Percentiles rank a stretch among this genome's conserved stretches.
Evolutionary conservation across 1,140 invertebrate genomes (phyloP).

Genomic region (Panagrolaimus sp.): DNA sequence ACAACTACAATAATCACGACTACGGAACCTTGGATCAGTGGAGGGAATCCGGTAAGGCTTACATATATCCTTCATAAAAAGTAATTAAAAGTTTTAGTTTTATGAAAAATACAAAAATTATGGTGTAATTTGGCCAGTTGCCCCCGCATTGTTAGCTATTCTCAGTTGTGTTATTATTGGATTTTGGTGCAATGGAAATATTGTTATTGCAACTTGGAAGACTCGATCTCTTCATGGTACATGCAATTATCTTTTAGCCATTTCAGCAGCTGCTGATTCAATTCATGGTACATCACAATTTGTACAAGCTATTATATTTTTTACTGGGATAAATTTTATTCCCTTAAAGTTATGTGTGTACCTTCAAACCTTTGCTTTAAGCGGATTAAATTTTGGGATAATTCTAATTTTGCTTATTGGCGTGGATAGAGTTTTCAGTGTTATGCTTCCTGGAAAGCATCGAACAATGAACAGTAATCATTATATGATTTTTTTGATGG

Average conservation of each 20-base stretch:
- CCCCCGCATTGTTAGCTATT: not conserved
- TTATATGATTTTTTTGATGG: not conserved
- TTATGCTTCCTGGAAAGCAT: not conserved
- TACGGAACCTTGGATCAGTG: no score
- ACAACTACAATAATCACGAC: no score
- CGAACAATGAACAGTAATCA: not conserved
- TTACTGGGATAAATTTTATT: constrained; percentile 6
- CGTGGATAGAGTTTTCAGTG: not conserved
- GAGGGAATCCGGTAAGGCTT: no score
- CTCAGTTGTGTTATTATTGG: not conserved
- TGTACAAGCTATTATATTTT: constrained; percentile 6
- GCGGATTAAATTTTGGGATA: constrained; percentile 14
- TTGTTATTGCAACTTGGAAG: not conserved
- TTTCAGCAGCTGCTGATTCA: not conserved
- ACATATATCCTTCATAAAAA: no score
- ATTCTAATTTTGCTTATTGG: constrained; percentile 9
- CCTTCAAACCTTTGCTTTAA: not conserved
- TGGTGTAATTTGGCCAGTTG: constrained; percentile 1
- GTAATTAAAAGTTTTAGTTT: not conserved
- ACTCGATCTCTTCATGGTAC: constrained; percentile 6
- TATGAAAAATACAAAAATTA: constrained; percentile 15
- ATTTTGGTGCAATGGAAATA: not conserved
- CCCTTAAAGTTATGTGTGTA: not conserved
- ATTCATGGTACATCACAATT: not conserved
- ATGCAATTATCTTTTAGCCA: not conserved